Conservation (phyloP, 2,888 invertebrate genomes). For the Junonia oenone region DNA sequence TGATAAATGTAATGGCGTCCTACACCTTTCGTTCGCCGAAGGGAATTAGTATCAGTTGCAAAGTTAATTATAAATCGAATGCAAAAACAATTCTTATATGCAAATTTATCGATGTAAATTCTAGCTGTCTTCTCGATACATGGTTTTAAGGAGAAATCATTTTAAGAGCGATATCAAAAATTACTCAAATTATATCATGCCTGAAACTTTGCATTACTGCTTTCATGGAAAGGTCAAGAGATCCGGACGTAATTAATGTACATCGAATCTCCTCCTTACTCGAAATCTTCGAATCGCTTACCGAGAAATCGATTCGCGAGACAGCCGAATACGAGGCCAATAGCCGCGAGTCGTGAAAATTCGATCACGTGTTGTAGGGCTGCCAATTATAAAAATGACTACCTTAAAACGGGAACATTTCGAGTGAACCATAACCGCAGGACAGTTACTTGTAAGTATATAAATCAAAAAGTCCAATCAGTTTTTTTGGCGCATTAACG, state of each 20-base stretch:
- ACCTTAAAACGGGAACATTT: slow-evolving; percentile 23
- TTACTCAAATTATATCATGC: not conserved
- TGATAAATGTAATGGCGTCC: slow-evolving; percentile 54
- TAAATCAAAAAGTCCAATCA: slow-evolving; percentile 24
- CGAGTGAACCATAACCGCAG: slow-evolving; percentile 19
- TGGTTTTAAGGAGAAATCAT: not conserved
- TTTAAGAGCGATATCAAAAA: not conserved
- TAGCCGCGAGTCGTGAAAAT: slow-evolving; percentile 56
- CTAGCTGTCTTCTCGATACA: not conserved
- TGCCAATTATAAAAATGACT: slow-evolving; percentile 28
- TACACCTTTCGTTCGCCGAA: slow-evolving; percentile 53
- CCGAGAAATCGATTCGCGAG: slow-evolving; percentile 56
- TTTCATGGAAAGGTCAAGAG: slow-evolving; percentile 9
- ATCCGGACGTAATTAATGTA: slow-evolving; percentile 44
- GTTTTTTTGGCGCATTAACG: slow-evolving; percentile 16
- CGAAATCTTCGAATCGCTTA: slow-evolving; percentile 57
- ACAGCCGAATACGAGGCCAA: slow-evolving; percentile 56
- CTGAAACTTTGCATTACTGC: not conserved
- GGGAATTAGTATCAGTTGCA: slow-evolving; percentile 53
- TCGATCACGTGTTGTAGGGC: slow-evolving; percentile 38
- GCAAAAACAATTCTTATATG: slow-evolving; percentile 7
- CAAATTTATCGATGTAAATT: slow-evolving; percentile 1
- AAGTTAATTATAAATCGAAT: slow-evolving; percentile 54
- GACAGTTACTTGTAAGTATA: slow-evolving; percentile 17
- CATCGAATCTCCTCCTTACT: slow-evolving; percentile 42